Evolutionary conservation across 2,888 invertebrate species (phyloP).

Genomic region (Eupithecia centaureata): DNA sequence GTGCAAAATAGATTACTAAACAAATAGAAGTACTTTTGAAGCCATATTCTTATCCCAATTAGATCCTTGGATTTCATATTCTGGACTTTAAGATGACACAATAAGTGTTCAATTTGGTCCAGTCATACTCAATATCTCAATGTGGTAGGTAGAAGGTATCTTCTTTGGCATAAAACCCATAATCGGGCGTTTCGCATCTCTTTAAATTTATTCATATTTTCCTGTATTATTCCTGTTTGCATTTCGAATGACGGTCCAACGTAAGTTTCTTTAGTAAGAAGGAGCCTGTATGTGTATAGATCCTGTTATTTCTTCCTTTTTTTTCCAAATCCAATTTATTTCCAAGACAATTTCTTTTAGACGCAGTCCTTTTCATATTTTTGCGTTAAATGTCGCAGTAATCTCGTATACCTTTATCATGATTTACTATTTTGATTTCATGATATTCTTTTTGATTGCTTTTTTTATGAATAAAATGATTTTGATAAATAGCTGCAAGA

Average conservation of each 20-base stretch:
- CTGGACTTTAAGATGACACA: neutral
- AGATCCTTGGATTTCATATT: neutral
- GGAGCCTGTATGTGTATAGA: neutral
- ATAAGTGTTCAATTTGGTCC: neutral
- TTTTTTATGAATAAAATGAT: neutral
- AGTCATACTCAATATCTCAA: neutral
- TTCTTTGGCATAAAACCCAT: neutral
- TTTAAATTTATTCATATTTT: neutral
- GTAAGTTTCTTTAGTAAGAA: neutral
- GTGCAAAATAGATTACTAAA: neutral
- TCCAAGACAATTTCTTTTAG: neutral
- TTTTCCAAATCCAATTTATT: neutral
- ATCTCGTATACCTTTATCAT: neutral
- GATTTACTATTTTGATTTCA: neutral
- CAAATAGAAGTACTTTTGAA: neutral
- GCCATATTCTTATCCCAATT: neutral
- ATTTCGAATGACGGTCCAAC: neutral
- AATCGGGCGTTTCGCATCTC: neutral
- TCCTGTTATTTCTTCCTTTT: neutral
- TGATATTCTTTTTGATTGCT: neutral
- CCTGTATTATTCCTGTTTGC: neutral
- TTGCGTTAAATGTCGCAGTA: neutral
- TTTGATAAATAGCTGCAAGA: conserved; percentile 5
- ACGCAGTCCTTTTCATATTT: neutral
- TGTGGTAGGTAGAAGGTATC: neutral